A percentile compares a stretch with the other conserved stretches of the same genome.
Evolutionary conservation across 2,888 invertebrate genomes (phyloP).

Genomic region (Aphodius granarius): DNA sequence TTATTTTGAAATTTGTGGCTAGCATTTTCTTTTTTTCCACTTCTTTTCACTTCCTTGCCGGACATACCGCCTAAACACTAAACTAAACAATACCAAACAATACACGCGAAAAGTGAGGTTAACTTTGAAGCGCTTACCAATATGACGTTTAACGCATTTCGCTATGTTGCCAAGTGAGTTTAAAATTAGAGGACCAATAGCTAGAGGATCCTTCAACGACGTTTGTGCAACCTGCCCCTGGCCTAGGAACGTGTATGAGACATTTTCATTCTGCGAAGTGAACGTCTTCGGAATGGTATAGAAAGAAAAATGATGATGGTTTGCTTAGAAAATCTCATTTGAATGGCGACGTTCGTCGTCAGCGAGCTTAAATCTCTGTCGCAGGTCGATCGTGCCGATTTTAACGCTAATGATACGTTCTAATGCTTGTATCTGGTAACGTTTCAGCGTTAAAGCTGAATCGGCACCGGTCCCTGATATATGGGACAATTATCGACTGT

Average conservation of each 20-base stretch:
- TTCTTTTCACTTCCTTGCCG: too few relatives aligned
- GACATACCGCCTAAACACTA: too few relatives aligned
- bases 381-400: conserved; percentile 3
- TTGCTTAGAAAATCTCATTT: not conserved
- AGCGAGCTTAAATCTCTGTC: not conserved
- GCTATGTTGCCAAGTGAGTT: too few relatives aligned
- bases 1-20: too few relatives aligned
- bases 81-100: too few relatives aligned
- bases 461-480: not conserved
- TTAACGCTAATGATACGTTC: conserved; percentile 11
- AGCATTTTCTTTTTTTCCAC: too few relatives aligned
- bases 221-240: too few relatives aligned
- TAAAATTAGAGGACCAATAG: too few relatives aligned
- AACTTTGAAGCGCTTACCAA: too few relatives aligned
- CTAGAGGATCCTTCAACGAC: too few relatives aligned
- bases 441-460: not conserved
- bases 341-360: not conserved
- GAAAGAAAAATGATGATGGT: not conserved
- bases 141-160: too few relatives aligned
- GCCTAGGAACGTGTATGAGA: not conserved
- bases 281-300: not conserved
- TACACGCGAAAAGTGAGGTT: too few relatives aligned
- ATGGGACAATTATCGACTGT: conserved; percentile 5
- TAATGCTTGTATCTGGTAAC: not conserved
- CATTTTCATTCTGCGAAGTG: not conserved